Conservation (phyloP, 2,113 vertebrate genomes). For the Willisornis vidua region DNA sequence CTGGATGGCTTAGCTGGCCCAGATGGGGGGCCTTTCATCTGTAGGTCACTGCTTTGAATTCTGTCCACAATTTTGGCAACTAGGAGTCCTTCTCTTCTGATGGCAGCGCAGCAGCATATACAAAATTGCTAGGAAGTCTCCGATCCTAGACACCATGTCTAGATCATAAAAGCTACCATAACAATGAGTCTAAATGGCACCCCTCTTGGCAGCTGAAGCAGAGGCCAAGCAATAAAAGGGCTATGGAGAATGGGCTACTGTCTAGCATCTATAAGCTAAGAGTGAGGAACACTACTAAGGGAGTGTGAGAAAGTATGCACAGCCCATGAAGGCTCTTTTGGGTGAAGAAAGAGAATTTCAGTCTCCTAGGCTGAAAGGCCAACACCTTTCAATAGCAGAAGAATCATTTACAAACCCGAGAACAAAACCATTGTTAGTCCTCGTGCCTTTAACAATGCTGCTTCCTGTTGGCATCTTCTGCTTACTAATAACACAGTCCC, state of each 20-base stretch:
- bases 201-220: constrained; percentile 55
- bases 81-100: constrained; percentile 31
- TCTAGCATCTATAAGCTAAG: constrained; percentile 50
- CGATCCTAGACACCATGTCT: constrained; percentile 58
- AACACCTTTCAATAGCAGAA: constrained; percentile 54
- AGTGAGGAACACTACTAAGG: neutral
- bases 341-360: constrained; percentile 40
- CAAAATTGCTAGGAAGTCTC: constrained; percentile 58
- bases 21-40: constrained; percentile 51
- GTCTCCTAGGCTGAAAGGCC: constrained; percentile 15
- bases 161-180: constrained; percentile 58
- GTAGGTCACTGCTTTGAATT: constrained; percentile 62
- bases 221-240: constrained; percentile 45
- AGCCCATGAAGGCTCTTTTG: constrained; percentile 11
- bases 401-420: constrained; percentile 38
- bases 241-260: constrained; percentile 46
- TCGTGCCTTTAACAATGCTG: constrained; percentile 51
- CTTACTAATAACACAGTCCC: constrained; percentile 36
- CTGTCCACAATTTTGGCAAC: constrained; percentile 43
- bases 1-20: constrained; percentile 41
- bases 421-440: constrained; percentile 54
- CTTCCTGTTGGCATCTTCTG: constrained; percentile 55
- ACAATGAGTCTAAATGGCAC: constrained; percentile 60
- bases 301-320: constrained; percentile 59
- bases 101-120: constrained; percentile 19